Base-by-base conservation (phyloP, 1,140 invertebrate genomes). In the Cyclina sinensis region DNA sequence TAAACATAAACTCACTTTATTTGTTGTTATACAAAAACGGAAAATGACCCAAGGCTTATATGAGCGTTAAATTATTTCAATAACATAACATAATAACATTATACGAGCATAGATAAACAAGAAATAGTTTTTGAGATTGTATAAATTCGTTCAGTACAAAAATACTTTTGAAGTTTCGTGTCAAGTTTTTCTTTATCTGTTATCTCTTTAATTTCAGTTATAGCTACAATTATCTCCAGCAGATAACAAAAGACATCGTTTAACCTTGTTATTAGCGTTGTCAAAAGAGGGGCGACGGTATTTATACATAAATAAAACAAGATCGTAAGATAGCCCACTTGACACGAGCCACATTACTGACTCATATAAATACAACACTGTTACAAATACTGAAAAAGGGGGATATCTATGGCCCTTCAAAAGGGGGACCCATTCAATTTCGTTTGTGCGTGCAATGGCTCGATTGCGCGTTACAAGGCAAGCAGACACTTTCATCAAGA, bases 291-390 rank as follows among this genome's bases (percentile, higher is more conserved):
- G 32, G 65, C 65, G 65, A 70, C 65, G 16, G 21, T 37, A 16
- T 14, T 70, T 2, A 70, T 7, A 37, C 24, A 4, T 11, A 14
- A 70, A 70, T 16, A 70, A 70, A 30, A 70, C 18, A 16, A 21
- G 79, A 81, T 81, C 32, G 27, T 59, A 35, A 37, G 79, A 81
- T 59, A 81, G 54, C 9, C 16, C 35, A 21, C 21, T 43, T 81
- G 79, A 81, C 79, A 81, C 79, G 57, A 81, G 79, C 79, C 79
- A 35, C 35, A 14, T 57, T n/a, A 43, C 51, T 81, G 79, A 81
- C 79, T 81, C 51, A 81, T 70, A 16, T 18, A 70, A 70, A 70
- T 16, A 35, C n/a, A 70, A 70, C 37, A 70, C 65, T 70, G 65
- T 70, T 30, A 37, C 65, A 70, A 70, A 9, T 70, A 9, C n/a